Evolutionary conservation across 2,888 invertebrate genomes (phyloP), one percentile per base, ranked within the genome.

Genomic region (Prosopocoilus inquinatus): DNA sequence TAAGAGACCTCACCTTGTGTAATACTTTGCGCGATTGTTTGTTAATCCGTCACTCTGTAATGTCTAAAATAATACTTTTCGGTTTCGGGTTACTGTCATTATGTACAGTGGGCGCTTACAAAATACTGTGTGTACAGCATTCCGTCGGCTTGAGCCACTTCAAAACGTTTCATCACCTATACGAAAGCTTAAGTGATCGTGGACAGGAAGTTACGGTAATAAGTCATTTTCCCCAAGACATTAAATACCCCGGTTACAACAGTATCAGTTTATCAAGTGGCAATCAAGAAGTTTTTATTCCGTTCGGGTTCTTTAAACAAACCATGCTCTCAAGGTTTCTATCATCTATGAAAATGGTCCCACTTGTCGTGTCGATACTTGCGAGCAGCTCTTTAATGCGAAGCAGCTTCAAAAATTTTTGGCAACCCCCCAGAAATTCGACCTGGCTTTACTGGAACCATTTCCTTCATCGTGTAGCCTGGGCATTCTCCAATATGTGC

Each of bases 141-240:
- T 86, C 87, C 66, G 78, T 81, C 2, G 89, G 89, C 1, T 86
- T 84, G 65, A 90, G 89, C 53, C 90, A 90, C 71, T 88, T 86
- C 64, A 77, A 83, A 28, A 84, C 86, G 15, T 86, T 84, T 65
- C 79, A 79, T 64, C 82, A 85, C 0, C 77, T 86, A 50, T 68
- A 89, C 43, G 78, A 78, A 44, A 85, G 82, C 61, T 70, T 90
- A 47, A 83, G 81, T 0, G 76, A 71, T 20, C 79, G 82, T 50
- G 89, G 88, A 0, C 88, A 90, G 66, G 80, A 85, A 57, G 70
- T 90, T 0, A 88, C 87, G 0, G 84, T 88, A 3, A 78, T 89
- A 38, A 86, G 88, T 9, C 82, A 85, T 67, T 87, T 84, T 55
- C 84, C 85, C 1, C 76, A 79, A 58, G 73, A 78, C 9, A 70